Conservation (phyloP, 1,140 invertebrate genomes). For the Euura saliciscinereae region DNA sequence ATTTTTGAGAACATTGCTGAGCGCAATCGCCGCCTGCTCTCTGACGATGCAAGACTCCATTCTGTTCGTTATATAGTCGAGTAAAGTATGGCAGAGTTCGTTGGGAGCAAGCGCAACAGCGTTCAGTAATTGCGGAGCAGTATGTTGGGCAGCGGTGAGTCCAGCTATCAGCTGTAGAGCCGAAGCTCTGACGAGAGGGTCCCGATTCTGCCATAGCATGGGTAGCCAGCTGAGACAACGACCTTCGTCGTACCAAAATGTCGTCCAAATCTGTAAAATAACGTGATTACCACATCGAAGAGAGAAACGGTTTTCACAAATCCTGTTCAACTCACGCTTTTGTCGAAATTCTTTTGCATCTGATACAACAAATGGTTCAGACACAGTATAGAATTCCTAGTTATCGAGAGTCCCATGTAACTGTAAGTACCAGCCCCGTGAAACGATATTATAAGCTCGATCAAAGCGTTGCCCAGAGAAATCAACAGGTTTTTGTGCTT, state of each 20-base stretch:
- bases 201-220: constrained; percentile 58
- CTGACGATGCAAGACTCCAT: constrained; percentile 52
- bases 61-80: constrained; percentile 39
- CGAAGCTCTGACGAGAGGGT: constrained; percentile 61
- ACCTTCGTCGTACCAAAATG: constrained; percentile 49
- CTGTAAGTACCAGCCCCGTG: constrained; percentile 57
- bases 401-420: constrained; percentile 64
- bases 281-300: constrained; percentile 16
- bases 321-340: constrained; percentile 42
- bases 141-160: constrained; percentile 49
- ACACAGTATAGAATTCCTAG: constrained; percentile 59
- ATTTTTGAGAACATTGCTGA: constrained; percentile 49
- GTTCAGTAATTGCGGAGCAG: constrained; percentile 51
- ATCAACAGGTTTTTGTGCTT: constrained; percentile 42
- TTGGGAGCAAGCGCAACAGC: constrained; percentile 42
- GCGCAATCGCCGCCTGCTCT: constrained; percentile 51
- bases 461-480: constrained; percentile 47
- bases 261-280: constrained; percentile 42
- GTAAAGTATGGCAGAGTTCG: constrained; percentile 44
- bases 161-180: constrained; percentile 59
- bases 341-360: constrained; percentile 55
- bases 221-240: constrained; percentile 53
- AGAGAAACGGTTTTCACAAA: background rate
- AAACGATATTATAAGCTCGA: constrained; percentile 61
- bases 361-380: constrained; percentile 63